phyloP scores from a whole-genome alignment of 2,113 vertebrate genomes.

The Festucalex cinctus region DNA sequence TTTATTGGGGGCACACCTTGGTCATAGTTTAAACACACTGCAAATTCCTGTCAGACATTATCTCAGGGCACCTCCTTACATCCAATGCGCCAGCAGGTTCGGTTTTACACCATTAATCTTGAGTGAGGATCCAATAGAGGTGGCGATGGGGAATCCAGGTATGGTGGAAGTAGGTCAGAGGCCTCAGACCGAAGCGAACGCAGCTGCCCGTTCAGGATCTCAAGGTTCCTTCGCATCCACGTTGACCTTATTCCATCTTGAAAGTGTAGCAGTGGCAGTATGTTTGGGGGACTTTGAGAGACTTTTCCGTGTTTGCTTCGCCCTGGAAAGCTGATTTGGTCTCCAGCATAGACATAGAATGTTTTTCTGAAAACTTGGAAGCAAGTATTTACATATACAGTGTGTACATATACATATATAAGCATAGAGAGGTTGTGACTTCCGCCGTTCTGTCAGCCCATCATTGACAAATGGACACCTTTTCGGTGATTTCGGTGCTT shows the following conservation, averaged over 20 bases:
- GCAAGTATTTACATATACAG: too few species aligned
- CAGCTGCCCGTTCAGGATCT: slow-evolving; percentile 65
- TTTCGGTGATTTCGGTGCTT: too few species aligned
- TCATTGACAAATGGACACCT: too few species aligned
- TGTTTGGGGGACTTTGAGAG: slow-evolving; percentile 12
- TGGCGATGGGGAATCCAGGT: slow-evolving; percentile 37
- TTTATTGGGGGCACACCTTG: slow-evolving; percentile 40
- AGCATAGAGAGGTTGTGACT: too few species aligned
- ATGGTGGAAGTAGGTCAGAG: slow-evolving; percentile 71
- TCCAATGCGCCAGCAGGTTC: slow-evolving; percentile 69
- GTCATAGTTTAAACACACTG: slow-evolving; percentile 26
- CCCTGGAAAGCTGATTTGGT: too few species aligned
- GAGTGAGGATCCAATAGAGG: slow-evolving; percentile 41
- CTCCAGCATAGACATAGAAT: too few species aligned
- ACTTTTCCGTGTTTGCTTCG: not conserved
- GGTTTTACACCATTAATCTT: slow-evolving; percentile 74
- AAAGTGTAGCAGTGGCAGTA: slow-evolving; percentile 18
- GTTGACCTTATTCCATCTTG: slow-evolving; percentile 21
- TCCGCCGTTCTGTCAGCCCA: too few species aligned
- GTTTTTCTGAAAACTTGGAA: too few species aligned
- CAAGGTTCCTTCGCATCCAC: slow-evolving; percentile 40
- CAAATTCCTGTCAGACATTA: slow-evolving; percentile 56
- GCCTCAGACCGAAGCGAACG: slow-evolving; percentile 71
- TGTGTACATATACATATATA: too few species aligned
- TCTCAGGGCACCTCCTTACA: slow-evolving; percentile 53